Base-by-base conservation (phyloP, 2,797 vertebrate genomes). In the Siniperca obscura region DNA sequence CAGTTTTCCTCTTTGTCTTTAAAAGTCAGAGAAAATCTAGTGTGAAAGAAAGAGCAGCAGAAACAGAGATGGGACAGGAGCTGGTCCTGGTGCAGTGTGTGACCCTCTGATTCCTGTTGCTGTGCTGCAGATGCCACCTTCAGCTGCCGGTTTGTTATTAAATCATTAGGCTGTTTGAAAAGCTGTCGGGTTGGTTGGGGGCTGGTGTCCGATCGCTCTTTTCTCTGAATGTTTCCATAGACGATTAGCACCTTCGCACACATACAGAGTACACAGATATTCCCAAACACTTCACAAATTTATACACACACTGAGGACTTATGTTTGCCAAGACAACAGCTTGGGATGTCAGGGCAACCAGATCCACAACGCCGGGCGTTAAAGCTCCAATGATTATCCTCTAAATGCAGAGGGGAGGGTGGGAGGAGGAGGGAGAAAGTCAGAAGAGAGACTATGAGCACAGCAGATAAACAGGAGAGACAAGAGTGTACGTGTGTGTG, bases 151-250 rank as follows among this genome's bases (percentile, higher is more conserved):
- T 10, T 27, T 3, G 76, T 90, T 91, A 75, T 91, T 90, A 86
- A 92, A 89, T 93, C 87, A 91, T 86, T 68, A 82, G 71, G 7
- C 44, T 88, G 90, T 92, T 93, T 93, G 87, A 89, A 91, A 88
- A 87, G 82, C 87, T 92, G 86, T 84, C 80, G 30, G 74, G 21
- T 53, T 68, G 82, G 55, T 81, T 77, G 36, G 59, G 42, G 78
- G 64, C 74, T 77, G 52, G 5, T 42, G 53, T 52, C 77, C 67
- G 65, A 77, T 71, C 38, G 59, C 72, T 66, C 71, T 70, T 72
- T 74, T 70, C 68, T 59, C 69, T 5, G 2, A 52, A 21, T 65
- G 75, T 87, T 86, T 85, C 76, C 81, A 81, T 27, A 30, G 67
- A 81, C n/a, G 8, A 22, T 71, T 27, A 44, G 42, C 44, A 36